Conservation (phyloP, 2,888 invertebrate species). For the Emmelina monodactyla region DNA sequence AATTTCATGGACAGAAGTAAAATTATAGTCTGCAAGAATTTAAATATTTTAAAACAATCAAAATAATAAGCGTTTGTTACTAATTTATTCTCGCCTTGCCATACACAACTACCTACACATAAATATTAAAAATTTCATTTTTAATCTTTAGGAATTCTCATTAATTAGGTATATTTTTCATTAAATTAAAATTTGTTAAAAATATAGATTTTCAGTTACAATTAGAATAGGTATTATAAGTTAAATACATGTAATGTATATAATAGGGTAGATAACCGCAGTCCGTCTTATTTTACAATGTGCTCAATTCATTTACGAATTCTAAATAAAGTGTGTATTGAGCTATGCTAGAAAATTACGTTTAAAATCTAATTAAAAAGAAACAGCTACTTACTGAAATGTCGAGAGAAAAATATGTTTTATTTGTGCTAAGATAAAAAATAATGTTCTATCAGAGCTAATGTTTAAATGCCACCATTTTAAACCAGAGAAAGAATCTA, state of each 20-base stretch:
- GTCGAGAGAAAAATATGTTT: constrained; percentile 36
- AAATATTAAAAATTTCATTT: constrained; percentile 57
- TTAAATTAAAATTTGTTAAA: constrained; percentile 59
- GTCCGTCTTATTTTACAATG: constrained; percentile 24
- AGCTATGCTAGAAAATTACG: constrained; percentile 34
- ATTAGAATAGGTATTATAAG: constrained; percentile 48
- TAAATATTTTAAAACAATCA: constrained; percentile 37
- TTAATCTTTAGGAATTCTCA: constrained; percentile 58
- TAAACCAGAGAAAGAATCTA: constrained; percentile 24
- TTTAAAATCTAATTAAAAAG: background rate
- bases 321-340: constrained; percentile 30
- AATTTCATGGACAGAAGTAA: constrained; percentile 51
- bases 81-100: constrained; percentile 40
- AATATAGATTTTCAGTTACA: constrained; percentile 58
- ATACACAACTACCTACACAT: constrained; percentile 56
- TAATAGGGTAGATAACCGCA: constrained; percentile 24
- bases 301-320: constrained; percentile 27
- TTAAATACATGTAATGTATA: constrained; percentile 4
- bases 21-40: constrained; percentile 49
- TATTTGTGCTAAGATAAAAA: constrained; percentile 44
- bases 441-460: constrained; percentile 48
- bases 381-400: constrained; percentile 26
- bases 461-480: constrained; percentile 44
- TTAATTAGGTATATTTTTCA: constrained; percentile 49
- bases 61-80: constrained; percentile 47